Base-by-base conservation (phyloP, 2,888 invertebrate genomes). In the Eupelmus urozonus region DNA sequence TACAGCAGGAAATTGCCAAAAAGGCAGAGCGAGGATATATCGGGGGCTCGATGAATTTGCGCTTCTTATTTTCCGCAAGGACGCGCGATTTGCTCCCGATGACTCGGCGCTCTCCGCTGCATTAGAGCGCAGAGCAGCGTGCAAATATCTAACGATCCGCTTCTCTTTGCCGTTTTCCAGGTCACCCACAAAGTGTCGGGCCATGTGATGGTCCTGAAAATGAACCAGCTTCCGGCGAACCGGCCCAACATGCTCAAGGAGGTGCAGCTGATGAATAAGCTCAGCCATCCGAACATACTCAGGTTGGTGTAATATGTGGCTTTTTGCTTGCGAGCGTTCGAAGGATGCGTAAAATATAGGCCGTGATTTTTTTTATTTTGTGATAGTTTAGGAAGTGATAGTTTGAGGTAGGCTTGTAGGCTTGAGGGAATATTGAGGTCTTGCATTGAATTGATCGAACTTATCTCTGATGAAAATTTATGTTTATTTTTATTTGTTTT, bases 141-240 rank as follows among this genome's bases (percentile, higher is more conserved):
- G 4, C n/a, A n/a, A n/a, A n/a, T n/a, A 27, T 65, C 18, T 67
- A 73, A 78, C 23, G 13, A 67, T 16, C 16, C 0, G 7, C 7
- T 45, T 59, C 9, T 63, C 20, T 65, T 59, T 34, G 65, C 74
- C 85, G 83, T 83, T 83, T 93, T 93, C 59, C 92, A 97, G 96
- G 98, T 97, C 90, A 97, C 96, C 82, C 98, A 98, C 91, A 95
- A 95, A 90, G 94, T 95, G 84, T 97, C 97, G 74, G 96, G 96
- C 85, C 94, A 97, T 90, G 96, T 97, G 88, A 98, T 98, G 98
- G 98, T 98, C 90, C 94, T 98, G 88, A 98, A 98, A 91, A 97
- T 96, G 96, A 97, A 98, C 92, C 95, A 97, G 91, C 94, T 96
- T 89, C 93, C 96, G 82, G 96, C 97, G 85, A 98, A 98, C 92